These are phyloP conservation scores for Synergus gifuensis DNA, from an alignment of 2,888 invertebrate genomes.

Conservation along the genomic window DNA sequence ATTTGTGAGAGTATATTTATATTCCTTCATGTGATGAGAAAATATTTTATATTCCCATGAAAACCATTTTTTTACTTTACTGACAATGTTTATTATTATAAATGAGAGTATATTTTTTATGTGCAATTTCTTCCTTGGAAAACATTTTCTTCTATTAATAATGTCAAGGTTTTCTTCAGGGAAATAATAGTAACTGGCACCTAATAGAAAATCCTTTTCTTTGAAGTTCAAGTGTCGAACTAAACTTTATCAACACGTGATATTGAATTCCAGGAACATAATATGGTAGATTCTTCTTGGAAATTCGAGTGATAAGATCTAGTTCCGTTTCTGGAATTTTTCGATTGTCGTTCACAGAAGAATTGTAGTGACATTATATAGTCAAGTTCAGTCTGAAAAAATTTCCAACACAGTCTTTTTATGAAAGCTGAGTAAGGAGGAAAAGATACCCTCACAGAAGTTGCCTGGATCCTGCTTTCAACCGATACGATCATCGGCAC, in stretches of 20 bases:
- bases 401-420: not conserved
- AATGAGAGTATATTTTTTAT: not conserved
- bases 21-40: too few species aligned
- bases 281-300: slow-evolving; percentile 2
- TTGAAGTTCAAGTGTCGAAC: not conserved
- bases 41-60: too few species aligned
- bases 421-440: not conserved
- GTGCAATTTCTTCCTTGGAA: not conserved
- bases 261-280: slow-evolving; percentile 7
- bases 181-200: not conserved
- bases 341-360: slow-evolving; percentile 1
- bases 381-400: slow-evolving; percentile 5
- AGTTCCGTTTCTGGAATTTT: slow-evolving; percentile 15
- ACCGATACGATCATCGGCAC: not conserved
- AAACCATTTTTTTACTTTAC: not conserved
- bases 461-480: not conserved
- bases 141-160: too few species aligned
- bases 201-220: not conserved
- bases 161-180: too few species aligned
- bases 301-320: slow-evolving; percentile 8
- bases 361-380: slow-evolving; percentile 26
- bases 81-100: not conserved
- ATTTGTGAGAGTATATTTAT: not conserved
- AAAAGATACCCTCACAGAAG: slow-evolving; percentile 1
- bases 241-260: not conserved